phyloP scores from a whole-genome alignment of 2,888 invertebrate species.

The Alloplasta piceator region DNA sequence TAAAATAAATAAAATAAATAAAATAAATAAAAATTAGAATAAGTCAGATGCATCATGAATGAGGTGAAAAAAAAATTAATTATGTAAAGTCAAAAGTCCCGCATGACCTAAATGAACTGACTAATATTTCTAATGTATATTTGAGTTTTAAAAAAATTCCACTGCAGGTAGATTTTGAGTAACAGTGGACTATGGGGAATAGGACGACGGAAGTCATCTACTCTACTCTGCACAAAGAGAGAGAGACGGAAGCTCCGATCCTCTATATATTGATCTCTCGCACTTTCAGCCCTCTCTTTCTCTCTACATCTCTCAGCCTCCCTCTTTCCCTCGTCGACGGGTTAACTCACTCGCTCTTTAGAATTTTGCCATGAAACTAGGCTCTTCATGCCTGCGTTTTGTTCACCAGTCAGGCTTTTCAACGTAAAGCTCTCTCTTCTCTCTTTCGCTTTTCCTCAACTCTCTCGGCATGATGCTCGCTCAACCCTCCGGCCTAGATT shows the following conservation, averaged over 20 bases:
- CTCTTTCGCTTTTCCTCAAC: conserved; percentile 49
- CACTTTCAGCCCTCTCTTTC: conserved; percentile 39
- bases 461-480: conserved; percentile 41
- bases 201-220: conserved; percentile 14
- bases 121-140: no score
- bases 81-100: no score
- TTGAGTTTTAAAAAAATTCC: neutral
- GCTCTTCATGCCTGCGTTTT: conserved; percentile 28
- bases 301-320: conserved; percentile 9
- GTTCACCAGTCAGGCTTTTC: conserved; percentile 49
- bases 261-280: conserved; percentile 69
- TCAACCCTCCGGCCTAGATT: conserved; percentile 57
- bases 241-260: conserved; percentile 60
- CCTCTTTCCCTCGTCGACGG: conserved; percentile 5
- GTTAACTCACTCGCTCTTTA: no score
- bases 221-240: no score
- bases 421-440: conserved; percentile 22
- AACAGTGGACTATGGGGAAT: conserved; percentile 4
- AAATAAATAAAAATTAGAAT: no score
- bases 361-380: no score
- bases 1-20: no score
- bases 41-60: no score
- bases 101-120: no score
- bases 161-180: no score
- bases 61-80: no score